Percentiles rank a stretch among this genome's conserved stretches.
These are phyloP conservation scores for Opisthograptis luteolata DNA, from an alignment of 2,888 invertebrate species.

Conservation along the genomic window DNA sequence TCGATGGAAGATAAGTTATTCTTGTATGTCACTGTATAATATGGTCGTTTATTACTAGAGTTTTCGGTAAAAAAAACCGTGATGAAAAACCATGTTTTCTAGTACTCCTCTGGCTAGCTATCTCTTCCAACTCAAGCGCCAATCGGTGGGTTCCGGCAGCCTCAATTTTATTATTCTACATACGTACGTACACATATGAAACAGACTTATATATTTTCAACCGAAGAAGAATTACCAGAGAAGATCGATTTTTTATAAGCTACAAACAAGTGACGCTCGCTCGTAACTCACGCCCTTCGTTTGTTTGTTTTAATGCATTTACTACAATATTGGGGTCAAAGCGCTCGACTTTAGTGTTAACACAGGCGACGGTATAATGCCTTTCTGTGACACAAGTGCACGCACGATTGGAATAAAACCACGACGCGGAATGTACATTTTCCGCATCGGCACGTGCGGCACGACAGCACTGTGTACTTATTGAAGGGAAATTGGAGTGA, in stretches of 20 bases:
- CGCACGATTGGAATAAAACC: conserved; percentile 23
- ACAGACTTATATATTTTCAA: no score
- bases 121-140: no score
- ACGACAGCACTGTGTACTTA: conserved; percentile 5
- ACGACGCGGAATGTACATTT: conserved; percentile 16
- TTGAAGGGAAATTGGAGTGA: conserved; percentile 5
- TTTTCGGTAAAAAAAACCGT: no score
- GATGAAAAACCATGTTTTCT: no score
- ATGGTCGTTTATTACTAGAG: no score
- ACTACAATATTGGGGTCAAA: conserved; percentile 52
- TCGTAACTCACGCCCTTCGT: neutral
- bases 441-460: conserved; percentile 9
- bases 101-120: no score
- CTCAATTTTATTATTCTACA: no score
- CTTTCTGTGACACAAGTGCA: conserved; percentile 29
- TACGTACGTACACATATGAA: no score
- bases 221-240: no score
- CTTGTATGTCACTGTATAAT: conserved; percentile 17
- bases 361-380: conserved; percentile 3
- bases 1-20: conserved; percentile 17
- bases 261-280: neutral
- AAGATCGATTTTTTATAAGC: no score
- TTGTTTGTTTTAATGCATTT: neutral
- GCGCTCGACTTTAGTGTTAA: conserved; percentile 38
- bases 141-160: no score